These are phyloP conservation scores for Chloroceryle inda DNA, from an alignment of 2,797 vertebrate genomes.

Conservation along the genomic window DNA sequence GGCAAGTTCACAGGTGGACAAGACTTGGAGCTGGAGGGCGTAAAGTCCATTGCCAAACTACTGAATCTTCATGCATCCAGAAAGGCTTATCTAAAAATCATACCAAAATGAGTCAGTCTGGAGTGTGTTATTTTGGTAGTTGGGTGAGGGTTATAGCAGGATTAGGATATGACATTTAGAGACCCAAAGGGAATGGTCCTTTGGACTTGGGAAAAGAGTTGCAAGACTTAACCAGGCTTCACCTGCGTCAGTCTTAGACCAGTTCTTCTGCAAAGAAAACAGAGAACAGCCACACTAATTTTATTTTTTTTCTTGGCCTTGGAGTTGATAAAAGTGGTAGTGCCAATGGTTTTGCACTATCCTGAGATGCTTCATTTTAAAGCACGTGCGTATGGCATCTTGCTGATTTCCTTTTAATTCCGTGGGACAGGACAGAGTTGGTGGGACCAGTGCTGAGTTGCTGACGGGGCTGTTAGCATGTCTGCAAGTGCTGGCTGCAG, in stretches of 20 bases:
- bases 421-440: rapidly evolving
- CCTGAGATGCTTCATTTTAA: background rate
- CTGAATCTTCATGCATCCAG: background rate
- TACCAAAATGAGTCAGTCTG: background rate
- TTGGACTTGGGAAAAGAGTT: background rate
- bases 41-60: background rate
- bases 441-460: background rate
- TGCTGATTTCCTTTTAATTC: background rate
- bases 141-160: background rate
- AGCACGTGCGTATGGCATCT: rapidly evolving
- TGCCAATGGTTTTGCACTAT: background rate
- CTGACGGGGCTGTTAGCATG: background rate
- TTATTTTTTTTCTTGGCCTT: background rate
- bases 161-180: background rate
- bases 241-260: background rate
- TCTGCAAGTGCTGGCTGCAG: background rate
- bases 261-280: background rate
- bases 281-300: background rate
- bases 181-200: background rate
- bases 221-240: background rate
- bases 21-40: background rate
- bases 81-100: background rate
- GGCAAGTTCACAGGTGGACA: background rate
- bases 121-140: background rate
- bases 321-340: background rate